phyloP scores from a whole-genome alignment of 2,888 invertebrate species.

The Hirudinaria manillensis region DNA sequence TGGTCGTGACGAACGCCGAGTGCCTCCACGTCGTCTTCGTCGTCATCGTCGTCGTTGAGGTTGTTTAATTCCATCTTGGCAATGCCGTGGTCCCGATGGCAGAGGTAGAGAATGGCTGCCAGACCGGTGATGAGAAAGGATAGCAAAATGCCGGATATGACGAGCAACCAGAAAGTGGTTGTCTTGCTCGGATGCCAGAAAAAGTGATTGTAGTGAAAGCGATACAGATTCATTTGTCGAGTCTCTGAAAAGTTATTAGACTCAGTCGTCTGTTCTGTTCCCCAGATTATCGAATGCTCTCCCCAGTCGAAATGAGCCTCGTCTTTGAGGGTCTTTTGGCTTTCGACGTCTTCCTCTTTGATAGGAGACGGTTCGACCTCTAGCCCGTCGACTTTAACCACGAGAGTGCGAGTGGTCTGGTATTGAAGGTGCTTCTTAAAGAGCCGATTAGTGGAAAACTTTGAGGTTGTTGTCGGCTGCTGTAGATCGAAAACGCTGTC shows the following conservation, averaged over 20 bases:
- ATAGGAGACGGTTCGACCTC: not conserved
- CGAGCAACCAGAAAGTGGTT: slow-evolving; percentile 13
- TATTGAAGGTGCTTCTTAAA: no score
- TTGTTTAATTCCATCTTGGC: slow-evolving; percentile 1
- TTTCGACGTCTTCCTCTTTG: not conserved
- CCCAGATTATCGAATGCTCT: no score
- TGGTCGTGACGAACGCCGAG: not conserved
- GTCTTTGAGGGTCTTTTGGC: not conserved
- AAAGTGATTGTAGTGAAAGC: not conserved
- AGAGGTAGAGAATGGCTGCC: slow-evolving; percentile 10
- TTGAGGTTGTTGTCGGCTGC: no score
- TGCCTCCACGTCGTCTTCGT: not conserved
- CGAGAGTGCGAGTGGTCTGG: no score
- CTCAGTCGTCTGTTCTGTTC: no score
- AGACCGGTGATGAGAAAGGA: slow-evolving; percentile 20
- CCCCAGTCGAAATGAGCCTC: no score
- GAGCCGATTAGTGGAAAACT: no score
- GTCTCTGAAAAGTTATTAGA: no score
- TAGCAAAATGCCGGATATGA: slow-evolving; percentile 7
- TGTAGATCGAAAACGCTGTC: no score
- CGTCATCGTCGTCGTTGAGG: slow-evolving; percentile 8
- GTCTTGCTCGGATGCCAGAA: slow-evolving; percentile 11
- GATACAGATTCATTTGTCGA: no score
- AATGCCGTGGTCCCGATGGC: not conserved
- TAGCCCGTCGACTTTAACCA: not conserved